Conservation (phyloP, 37 sponge, comb jelly and placozoan species). For the Cladorhizidae sp. region DNA sequence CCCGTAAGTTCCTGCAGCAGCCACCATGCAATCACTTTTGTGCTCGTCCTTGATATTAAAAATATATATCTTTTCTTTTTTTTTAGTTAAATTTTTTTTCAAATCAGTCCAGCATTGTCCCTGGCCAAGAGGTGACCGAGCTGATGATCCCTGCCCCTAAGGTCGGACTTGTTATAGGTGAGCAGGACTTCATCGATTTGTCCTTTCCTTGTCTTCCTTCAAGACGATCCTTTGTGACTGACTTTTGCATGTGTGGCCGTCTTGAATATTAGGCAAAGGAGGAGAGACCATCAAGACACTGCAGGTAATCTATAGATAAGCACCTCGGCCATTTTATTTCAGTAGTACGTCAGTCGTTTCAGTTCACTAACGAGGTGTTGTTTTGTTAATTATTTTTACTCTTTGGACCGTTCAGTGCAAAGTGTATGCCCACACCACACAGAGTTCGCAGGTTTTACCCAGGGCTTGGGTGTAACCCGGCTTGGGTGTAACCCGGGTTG, state of each 20-base stretch:
- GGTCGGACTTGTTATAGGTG: conserved; percentile 97
- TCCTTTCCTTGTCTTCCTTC: not conserved
- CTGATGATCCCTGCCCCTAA: conserved; percentile 89
- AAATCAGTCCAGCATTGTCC: conserved; percentile 3
- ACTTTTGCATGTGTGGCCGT: not conserved
- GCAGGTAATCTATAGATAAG: conserved; percentile 49
- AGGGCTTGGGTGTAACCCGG: no score
- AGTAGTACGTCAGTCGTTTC: no score
- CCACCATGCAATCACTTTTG: not conserved
- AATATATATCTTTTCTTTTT: not conserved
- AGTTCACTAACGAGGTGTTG: no score
- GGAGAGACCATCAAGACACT: conserved; percentile 89
- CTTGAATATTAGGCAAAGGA: conserved; percentile 72
- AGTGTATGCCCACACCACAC: no score
- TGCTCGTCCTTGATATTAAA: not conserved
- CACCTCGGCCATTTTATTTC: no score
- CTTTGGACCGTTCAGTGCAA: no score
- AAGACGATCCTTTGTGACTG: not conserved
- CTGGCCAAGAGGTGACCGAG: conserved; percentile 70
- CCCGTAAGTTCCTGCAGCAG: conserved; percentile 15
- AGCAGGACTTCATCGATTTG: no score
- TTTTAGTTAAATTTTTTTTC: not conserved
- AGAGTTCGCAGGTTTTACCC: no score
- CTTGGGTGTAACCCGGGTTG: no score
- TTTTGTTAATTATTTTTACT: no score